Conservation (phyloP, 2,888 invertebrate species). For the Uropetala carovei region DNA sequence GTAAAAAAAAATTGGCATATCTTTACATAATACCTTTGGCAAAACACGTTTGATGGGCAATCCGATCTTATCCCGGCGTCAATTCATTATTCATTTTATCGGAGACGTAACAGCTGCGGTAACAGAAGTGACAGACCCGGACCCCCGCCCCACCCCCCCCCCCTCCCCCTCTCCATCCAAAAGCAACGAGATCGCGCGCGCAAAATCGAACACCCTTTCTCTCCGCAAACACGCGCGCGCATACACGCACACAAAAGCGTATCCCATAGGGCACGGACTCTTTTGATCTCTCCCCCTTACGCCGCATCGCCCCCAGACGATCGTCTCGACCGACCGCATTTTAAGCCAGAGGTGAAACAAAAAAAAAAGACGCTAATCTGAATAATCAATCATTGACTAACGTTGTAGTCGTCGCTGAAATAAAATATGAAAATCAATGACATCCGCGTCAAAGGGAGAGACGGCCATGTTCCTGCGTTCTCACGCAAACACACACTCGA, state of each 20-base stretch:
- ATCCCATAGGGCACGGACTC: neutral
- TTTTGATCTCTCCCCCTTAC: neutral
- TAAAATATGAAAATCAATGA: neutral
- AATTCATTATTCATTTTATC: constrained; percentile 18
- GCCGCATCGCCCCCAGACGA: neutral
- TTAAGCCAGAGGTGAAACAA: neutral
- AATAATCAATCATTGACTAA: neutral
- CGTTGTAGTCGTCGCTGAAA: neutral
- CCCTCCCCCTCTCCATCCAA: no score
- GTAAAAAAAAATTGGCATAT: neutral
- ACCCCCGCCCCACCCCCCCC: neutral
- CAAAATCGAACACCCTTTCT: neutral
- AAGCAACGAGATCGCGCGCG: neutral
- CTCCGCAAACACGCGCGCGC: neutral
- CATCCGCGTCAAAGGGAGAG: no score
- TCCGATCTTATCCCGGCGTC: neutral
- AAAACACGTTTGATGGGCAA: neutral
- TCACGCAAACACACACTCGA: neutral
- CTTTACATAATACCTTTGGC: neutral
- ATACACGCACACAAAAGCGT: neutral
- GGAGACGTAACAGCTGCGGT: neutral
- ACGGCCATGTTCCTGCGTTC: neutral
- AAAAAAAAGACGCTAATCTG: neutral
- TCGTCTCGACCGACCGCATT: neutral
- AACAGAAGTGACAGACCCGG: no score